Base-by-base conservation (phyloP, 2,797 vertebrate species). In the Hozukius guyotensis region DNA sequence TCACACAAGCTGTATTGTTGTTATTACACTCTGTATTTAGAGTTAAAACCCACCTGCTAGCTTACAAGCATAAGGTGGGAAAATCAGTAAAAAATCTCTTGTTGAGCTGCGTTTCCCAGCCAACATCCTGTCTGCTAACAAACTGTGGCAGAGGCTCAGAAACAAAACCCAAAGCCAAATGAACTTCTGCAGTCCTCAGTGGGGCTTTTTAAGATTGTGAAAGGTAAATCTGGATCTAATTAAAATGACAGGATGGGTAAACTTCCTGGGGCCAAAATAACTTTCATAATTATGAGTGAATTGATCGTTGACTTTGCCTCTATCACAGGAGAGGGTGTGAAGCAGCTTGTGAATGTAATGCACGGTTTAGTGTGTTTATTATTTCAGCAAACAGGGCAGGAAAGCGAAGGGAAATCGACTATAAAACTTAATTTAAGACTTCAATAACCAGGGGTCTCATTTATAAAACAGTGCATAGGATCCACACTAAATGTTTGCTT, bases 161-260 rank as follows among this genome's bases (percentile, higher is more conserved):
- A 55, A 77, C 85, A 87, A 89, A 93, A 90, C 85, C 70, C 74
- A 76, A 84, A 87, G 89, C 84, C 83, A 84, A 85, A 87, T 87
- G 70, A 93, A 84, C 85, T 89, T 80, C 82, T 83, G 66, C 72
- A 67, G 74, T 86, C 86, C 90, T 92, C 89, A 80, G 62, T 72
- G 85, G 89, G 85, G 72, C 86, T 79, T 89, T 92, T 91, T 77
- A 78, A 91, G 87, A 87, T 62, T 56, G 78, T 73, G 87, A 88
- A 85, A 90, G 74, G 82, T 78, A 81, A 90, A 87, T 83, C 73
- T 88, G 82, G 81, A 82, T 93, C 72, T 92, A 93, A 94, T 95
- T 92, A 93, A 93, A 93, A 82, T 75, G 73, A 80, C 59, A 84
- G 86, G 83, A 92, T 81, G 70, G 89, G 68, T 92, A 90, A 90